Conservation (phyloP, 2,888 invertebrate species). For the Drosophila ezoana region DNA sequence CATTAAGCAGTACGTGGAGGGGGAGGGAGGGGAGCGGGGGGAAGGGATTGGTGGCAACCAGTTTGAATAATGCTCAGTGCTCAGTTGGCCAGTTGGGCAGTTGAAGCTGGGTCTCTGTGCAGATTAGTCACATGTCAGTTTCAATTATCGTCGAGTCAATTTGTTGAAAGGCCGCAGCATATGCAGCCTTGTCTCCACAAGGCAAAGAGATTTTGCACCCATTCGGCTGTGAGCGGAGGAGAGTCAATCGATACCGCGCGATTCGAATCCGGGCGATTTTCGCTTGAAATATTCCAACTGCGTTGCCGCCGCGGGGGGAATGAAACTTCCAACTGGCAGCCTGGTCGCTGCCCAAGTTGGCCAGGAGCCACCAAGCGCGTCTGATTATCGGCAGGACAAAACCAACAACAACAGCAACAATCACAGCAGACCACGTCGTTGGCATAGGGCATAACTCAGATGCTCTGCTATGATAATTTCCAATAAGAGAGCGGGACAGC, state of each 20-base stretch:
- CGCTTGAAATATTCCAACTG: constrained; percentile 79
- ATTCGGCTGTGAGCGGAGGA: constrained; percentile 29
- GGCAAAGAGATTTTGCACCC: constrained; percentile 49
- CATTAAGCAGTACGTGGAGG: too few relatives aligned
- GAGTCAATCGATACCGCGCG: constrained; percentile 73
- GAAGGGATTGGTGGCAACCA: constrained; percentile 41
- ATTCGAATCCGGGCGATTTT: constrained; percentile 69
- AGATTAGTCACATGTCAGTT: constrained; percentile 85
- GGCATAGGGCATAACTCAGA: constrained; percentile 81
- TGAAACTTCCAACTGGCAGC: constrained; percentile 39
- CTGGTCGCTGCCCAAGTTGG: constrained; percentile 22
- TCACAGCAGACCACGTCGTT: constrained; percentile 22
- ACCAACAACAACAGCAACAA: constrained; percentile 29
- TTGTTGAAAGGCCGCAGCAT: constrained; percentile 82
- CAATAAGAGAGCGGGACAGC: constrained; percentile 57
- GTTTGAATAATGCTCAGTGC: constrained; percentile 63
- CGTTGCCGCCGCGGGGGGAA: constrained; percentile 64
- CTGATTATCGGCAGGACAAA: constrained; percentile 81
- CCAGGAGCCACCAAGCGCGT: constrained; percentile 78
- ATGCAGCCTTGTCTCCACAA: constrained; percentile 40
- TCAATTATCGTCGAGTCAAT: constrained; percentile 84
- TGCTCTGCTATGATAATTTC: constrained; percentile 82
- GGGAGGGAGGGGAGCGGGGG: neutral
- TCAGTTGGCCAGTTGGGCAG: constrained; percentile 39
- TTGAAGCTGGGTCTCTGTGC: constrained; percentile 60